These are phyloP conservation scores for Delia radicum DNA, from an alignment of 1,140 invertebrate genomes.

Conservation along the genomic window DNA sequence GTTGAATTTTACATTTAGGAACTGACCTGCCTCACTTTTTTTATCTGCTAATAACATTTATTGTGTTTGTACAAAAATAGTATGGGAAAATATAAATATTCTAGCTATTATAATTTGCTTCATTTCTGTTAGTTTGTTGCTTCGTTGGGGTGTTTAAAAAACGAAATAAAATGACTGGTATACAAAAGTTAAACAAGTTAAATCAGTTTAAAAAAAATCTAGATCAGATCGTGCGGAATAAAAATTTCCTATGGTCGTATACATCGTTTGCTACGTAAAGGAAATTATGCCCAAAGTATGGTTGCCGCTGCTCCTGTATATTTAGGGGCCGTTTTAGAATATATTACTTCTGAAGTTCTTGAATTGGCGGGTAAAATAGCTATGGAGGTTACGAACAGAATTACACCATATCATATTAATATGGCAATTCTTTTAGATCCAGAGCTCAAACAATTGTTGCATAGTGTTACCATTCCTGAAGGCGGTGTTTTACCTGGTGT, in stretches of 20 bases:
- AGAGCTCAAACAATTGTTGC: slow-evolving; percentile 76
- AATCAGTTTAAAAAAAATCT: too few species aligned
- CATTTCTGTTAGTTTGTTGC: too few species aligned
- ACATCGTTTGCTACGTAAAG: slow-evolving; percentile 68
- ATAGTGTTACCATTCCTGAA: slow-evolving; percentile 79
- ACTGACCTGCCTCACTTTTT: too few species aligned
- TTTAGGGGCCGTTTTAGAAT: slow-evolving; percentile 67
- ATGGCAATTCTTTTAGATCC: slow-evolving; percentile 84
- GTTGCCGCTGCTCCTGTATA: slow-evolving; percentile 73
- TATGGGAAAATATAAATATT: too few species aligned
- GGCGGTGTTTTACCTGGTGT: too few species aligned
- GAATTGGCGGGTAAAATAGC: slow-evolving; percentile 82
- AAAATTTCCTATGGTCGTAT: slow-evolving; percentile 72
- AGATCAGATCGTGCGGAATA: slow-evolving; percentile 72
- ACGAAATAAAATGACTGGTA: too few species aligned
- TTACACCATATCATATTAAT: slow-evolving; percentile 80
- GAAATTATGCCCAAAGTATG: slow-evolving; percentile 71
- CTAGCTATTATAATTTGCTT: too few species aligned
- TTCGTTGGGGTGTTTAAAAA: too few species aligned
- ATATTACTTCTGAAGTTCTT: slow-evolving; percentile 72
- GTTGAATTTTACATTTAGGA: too few species aligned
- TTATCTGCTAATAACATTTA: too few species aligned
- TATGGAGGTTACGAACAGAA: slow-evolving; percentile 65
- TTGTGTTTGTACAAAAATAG: too few species aligned
- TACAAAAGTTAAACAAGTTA: too few species aligned